Base-by-base conservation (phyloP, 2,888 invertebrate species). In the Elegia similella region DNA sequence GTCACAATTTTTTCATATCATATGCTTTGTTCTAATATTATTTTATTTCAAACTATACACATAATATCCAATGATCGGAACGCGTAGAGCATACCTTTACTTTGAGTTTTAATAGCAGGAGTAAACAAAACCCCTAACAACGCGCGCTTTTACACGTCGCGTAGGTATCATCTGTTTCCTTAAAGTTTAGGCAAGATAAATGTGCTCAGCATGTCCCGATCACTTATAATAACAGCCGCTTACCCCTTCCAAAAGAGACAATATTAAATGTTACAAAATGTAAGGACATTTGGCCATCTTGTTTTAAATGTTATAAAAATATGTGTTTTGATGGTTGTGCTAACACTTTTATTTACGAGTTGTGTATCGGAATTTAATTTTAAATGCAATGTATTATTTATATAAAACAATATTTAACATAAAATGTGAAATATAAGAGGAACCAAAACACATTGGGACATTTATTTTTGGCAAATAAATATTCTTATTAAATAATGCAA, bases 241-340 rank as follows among this genome's bases (percentile, higher is more conserved):
- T 54, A 32, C 8, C 42, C 54, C 43, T 44, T 44, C 44, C 44
- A 55, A 43, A 43, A 46, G 34, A 55, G 54, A 55, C 54, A 55
- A 55, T 55, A 55, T 55, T 54, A 6, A 15, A 29, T 30, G 13
- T 53, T 30, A 15, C 12, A 30, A 43, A 13, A 53, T 29, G 29
- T 42, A 53, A n/a, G 10, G 23, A 43, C 6, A 30, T 52, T 52
- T 15, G 29, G 53, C 29, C 42, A 43, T 53, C 43, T 29, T 53
- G 42, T 43, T 42, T 52, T 54, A 43, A 30, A 54, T 6, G 16
- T 44, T 32, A 62, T 59, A 63, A 62, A 29, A 12, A 29, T 1
- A 52, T 52, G 43, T 54, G 13, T 44, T 66, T 58, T 60, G 61
- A 63, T 69, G 75, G 75, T 74, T 75, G 75, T 75, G 75, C 67